These are phyloP conservation scores for Phaonia tiefii DNA, from an alignment of 2,888 invertebrate genomes.

Conservation along the genomic window DNA sequence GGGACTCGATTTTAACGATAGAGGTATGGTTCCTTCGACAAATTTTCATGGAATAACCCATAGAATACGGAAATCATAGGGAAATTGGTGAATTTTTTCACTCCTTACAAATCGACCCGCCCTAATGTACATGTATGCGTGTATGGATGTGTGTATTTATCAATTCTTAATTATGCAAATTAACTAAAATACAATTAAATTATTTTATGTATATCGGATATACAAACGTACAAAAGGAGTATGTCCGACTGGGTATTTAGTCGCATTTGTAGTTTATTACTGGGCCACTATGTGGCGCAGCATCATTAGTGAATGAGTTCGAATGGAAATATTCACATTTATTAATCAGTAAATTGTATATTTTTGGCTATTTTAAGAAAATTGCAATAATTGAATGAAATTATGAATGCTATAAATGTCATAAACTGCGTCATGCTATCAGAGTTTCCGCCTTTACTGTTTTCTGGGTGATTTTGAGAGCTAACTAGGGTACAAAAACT, in stretches of 20 bases:
- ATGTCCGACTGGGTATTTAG: background rate
- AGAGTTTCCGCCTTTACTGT: background rate
- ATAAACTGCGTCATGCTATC: background rate
- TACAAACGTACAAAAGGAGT: background rate
- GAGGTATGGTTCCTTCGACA: too few species aligned
- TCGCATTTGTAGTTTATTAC: background rate
- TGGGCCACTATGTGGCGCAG: background rate
- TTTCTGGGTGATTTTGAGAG: too few species aligned
- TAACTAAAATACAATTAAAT: slow-evolving; percentile 73
- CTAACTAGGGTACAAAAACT: too few species aligned
- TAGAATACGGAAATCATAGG: too few species aligned
- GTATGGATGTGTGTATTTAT: slow-evolving; percentile 65
- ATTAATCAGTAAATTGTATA: slow-evolving; percentile 48
- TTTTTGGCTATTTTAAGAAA: background rate
- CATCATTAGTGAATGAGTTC: slow-evolving; percentile 3
- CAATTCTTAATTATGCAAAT: slow-evolving; percentile 74
- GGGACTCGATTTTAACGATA: too few species aligned
- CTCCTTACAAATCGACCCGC: too few species aligned
- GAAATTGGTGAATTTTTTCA: too few species aligned
- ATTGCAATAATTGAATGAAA: slow-evolving; percentile 47
- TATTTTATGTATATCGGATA: slow-evolving; percentile 55
- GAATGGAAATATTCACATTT: slow-evolving; percentile 29
- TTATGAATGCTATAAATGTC: slow-evolving; percentile 26
- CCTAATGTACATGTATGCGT: slow-evolving; percentile 6
- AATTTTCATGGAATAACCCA: too few species aligned